Evolutionary conservation across 2,888 invertebrate genomes (phyloP), one percentile per base, ranked within the genome.

Genomic region (Ariolimax columbianus): DNA sequence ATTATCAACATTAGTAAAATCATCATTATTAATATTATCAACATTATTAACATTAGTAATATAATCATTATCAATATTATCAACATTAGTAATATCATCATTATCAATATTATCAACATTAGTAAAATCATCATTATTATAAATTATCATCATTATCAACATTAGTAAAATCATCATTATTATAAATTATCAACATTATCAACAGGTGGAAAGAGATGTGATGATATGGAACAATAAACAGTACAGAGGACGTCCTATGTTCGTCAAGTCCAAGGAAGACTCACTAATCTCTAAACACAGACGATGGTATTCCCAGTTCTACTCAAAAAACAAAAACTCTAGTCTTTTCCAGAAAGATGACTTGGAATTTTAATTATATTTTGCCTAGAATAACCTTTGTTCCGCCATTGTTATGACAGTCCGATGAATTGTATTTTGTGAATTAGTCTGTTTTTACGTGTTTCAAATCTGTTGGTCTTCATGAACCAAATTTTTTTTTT

Each of bases 211-310:
- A 93, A 95, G 98, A 0, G 98, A 98, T 93, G 96, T 98, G 0
- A 95, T 95, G 87, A 96, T 98, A 7, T 98, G 98, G 98, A 97
- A 97, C 93, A 96, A 96, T 94, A 98, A 98, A 92, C 95, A 95
- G 19, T 98, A 96, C 93, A 95, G 96, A 0, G 95, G 95, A 59
- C 96, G 96, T 0, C 97, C 98, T 0, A 91, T 96, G 0, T 95
- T 97, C 86, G 96, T 97, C 0, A 96, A 96, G 83, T 93, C 93
- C 9, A 90, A 90, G 87, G 96, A 97, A 83, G 98, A 98, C 93
- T 95, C 95, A 11, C 94, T 96, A 0, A 96, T 98, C 0, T 95
- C 96, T n/a, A 95, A 95, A 0, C 97, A 96, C 93, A 95, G 98
- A 0, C 94, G 95, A 30, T 98, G 98, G 98, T 98, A 96, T 93